Base-by-base conservation (phyloP, 2,113 vertebrate genomes). In the Anarrhichthys ocellatus region DNA sequence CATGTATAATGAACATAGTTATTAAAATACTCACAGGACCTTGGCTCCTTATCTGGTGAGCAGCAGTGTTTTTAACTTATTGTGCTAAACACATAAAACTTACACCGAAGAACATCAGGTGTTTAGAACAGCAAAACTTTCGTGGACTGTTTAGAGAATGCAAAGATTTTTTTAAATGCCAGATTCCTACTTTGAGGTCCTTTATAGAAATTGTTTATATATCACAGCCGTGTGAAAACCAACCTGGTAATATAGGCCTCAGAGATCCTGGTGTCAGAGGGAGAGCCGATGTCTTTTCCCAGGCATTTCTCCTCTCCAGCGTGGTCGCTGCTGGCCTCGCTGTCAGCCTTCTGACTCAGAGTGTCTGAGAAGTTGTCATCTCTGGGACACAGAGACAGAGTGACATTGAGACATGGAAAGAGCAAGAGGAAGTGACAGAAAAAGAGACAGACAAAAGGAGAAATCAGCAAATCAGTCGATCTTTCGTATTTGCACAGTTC, bases 311-410 rank as follows among this genome's bases (percentile, higher is more conserved):
- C 98, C 17, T 99, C 98, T 0, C 93, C 95, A n/a, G 96, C 91
- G 1, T 98, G 97, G 58, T 97, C 97, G 0, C 98, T 99, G 96
- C 98, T 97, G 85, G 97, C 96, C 89, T 99, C 98, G 3, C 98
- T 99, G 95, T 99, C 97, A 0, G 97, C 97, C 92, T 99, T 99
- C 87, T 99, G 98, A 93, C 98, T 99, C 94, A 99, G 92, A 6
- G 97, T 98, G 91, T 99, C 98, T 4, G 98, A 99, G 94, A 99
- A 99, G 2, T 95, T 96, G 91, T 99, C 98, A 80, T 99, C 98
- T 95, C 98, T 99, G 93, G 82, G 87, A 87, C 76, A 75, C 4
- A 61, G 75, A 86, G 63, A 81, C 54, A 79, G 48, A 59, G 78
- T 68, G 80, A 89, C 77, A 78, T 34, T 86, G 54, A 86, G 61